These are phyloP conservation scores for Tachina lurida DNA, from an alignment of 2,888 invertebrate species.

Conservation along the genomic window DNA sequence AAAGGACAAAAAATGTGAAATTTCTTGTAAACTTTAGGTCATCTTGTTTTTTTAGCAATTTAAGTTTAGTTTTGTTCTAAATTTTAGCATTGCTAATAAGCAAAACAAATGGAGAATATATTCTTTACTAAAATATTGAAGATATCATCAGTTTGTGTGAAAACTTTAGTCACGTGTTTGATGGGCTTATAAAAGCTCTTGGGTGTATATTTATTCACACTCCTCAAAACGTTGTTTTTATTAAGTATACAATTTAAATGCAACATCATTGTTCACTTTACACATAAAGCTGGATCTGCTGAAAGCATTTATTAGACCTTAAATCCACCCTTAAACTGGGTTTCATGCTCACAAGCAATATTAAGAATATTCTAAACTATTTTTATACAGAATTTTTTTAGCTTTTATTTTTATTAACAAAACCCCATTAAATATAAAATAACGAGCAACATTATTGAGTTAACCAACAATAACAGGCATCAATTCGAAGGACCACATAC, in stretches of 20 bases:
- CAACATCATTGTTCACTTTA: neutral
- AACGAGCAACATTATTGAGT: too few species aligned
- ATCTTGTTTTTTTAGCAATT: conserved; percentile 33
- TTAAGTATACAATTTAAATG: conserved; percentile 4
- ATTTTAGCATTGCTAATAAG: neutral
- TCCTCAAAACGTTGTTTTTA: conserved; percentile 3
- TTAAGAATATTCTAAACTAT: conserved; percentile 4
- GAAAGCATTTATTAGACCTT: neutral
- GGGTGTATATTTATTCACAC: neutral
- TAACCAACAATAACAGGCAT: too few species aligned
- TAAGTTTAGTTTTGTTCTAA: conserved; percentile 47
- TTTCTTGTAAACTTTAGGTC: conserved; percentile 50
- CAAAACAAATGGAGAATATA: too few species aligned
- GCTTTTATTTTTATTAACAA: neutral
- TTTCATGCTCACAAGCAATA: conserved; percentile 4
- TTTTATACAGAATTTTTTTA: neutral
- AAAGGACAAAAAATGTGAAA: neutral
- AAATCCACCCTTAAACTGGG: neutral
- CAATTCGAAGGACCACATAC: too few species aligned
- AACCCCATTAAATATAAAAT: too few species aligned
- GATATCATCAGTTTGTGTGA: too few species aligned
- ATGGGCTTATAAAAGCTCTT: too few species aligned
- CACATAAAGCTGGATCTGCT: neutral
- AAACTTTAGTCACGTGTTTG: too few species aligned
- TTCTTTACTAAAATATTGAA: too few species aligned